phyloP scores from a whole-genome alignment of 2,888 invertebrate genomes.

The Merodon equestris region DNA sequence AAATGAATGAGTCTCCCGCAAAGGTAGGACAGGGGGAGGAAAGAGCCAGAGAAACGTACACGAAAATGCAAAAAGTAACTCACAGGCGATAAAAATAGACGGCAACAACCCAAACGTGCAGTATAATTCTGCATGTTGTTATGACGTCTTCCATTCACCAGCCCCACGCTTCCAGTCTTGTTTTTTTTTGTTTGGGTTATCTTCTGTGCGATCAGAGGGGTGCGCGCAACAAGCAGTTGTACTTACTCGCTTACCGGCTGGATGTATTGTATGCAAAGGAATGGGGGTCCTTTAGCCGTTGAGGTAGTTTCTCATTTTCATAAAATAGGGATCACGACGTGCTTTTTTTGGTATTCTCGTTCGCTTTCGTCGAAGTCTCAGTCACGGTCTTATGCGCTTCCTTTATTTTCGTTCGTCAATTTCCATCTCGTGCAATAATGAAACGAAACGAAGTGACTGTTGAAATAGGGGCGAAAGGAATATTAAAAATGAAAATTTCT shows the following conservation, averaged over 20 bases:
- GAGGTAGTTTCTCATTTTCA: conserved; percentile 51
- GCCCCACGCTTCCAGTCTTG: conserved; percentile 5
- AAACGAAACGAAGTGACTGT: conserved; percentile 20
- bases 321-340: conserved; percentile 65
- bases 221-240: conserved; percentile 56
- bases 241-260: conserved; percentile 45
- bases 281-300: conserved; percentile 12
- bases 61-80: conserved; percentile 13
- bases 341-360: background rate
- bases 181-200: conserved; percentile 24
- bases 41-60: conserved; percentile 25
- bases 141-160: background rate
- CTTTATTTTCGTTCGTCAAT: conserved; percentile 42
- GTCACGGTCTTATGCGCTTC: conserved; percentile 26
- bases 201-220: conserved; percentile 16
- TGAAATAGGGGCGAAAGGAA: conserved; percentile 34
- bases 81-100: conserved; percentile 6
- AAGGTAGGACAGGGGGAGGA: conserved; percentile 4
- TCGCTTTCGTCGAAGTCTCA: background rate
- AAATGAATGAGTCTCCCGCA: conserved; percentile 65
- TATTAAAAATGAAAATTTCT: conserved; percentile 57
- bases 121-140: conserved; percentile 20
- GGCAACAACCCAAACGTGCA: conserved; percentile 15
- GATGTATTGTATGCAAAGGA: background rate
- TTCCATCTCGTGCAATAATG: conserved; percentile 47